phyloP scores from a whole-genome alignment of 2,888 invertebrate genomes.

The Anoncus sp. region DNA sequence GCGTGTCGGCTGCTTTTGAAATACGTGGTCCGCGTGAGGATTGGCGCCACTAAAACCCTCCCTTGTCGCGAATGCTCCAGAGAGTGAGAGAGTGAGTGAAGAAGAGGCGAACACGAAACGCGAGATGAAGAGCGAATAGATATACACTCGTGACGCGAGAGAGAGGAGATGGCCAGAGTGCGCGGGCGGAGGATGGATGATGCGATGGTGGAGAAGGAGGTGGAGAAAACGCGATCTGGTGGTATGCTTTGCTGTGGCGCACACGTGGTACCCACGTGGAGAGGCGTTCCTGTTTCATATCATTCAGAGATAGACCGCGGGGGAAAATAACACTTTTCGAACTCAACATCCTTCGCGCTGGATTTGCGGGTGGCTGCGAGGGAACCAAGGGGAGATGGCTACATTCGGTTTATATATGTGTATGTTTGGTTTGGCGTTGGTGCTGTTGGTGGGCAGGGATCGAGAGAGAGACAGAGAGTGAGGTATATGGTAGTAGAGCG shows the following conservation, averaged over 20 bases:
- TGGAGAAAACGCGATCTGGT: constrained; percentile 51
- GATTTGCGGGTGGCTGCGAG: constrained; percentile 52
- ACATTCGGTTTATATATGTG: constrained; percentile 7
- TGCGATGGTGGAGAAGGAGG: constrained; percentile 43
- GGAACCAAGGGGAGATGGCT: constrained; percentile 35
- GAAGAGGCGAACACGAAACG: constrained; percentile 17
- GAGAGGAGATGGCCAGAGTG: constrained; percentile 60
- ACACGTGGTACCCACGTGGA: constrained; percentile 82
- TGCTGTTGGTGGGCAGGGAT: constrained; percentile 48
- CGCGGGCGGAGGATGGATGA: constrained; percentile 68
- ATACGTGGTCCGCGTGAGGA: constrained; percentile 45
- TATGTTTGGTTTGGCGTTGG: constrained; percentile 12
- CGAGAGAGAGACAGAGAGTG: constrained; percentile 20
- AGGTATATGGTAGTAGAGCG: constrained; percentile 23
- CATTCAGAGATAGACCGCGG: constrained; percentile 83
- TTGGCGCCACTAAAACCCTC: constrained; percentile 56
- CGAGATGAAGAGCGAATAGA: constrained; percentile 51
- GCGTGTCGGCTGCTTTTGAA: constrained; percentile 51
- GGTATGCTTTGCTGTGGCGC: constrained; percentile 65
- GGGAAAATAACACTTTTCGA: constrained; percentile 82
- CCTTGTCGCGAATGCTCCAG: background rate
- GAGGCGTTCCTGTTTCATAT: constrained; percentile 83
- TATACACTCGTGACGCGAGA: constrained; percentile 7
- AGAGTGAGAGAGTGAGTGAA: constrained; percentile 35
- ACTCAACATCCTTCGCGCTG: constrained; percentile 81